Base-by-base conservation (phyloP, 2,888 invertebrate species). In the Caenorhabditis angaria region DNA sequence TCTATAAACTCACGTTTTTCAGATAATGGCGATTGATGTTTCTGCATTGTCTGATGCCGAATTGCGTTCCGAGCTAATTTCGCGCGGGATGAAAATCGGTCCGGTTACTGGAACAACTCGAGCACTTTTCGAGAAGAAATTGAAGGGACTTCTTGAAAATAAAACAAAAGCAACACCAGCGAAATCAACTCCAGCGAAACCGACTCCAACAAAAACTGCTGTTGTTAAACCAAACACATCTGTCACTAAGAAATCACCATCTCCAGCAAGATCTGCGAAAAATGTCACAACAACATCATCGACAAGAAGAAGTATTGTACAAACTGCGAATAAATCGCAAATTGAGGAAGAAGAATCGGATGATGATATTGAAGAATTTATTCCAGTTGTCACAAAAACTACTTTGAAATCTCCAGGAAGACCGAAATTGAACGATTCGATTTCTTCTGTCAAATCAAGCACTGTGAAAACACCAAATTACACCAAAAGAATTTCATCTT, bases 51-150 rank as follows among this genome's bases (percentile, higher is more conserved):
- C 80, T 14, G 82, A 83, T 57, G 78, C 74, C 0, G 81, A 83
- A 50, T 65, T 83, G 59, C 69, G 80, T 14, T 72, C 70, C 32
- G 82, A 82, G 57, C 65, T 83, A 22, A 67, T 57, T 29, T 27
- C 68, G 10, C 72, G 65, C 29, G 80, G 79, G 0, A 74, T 69
- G 35, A 77, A 77, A 29, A 61, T 75, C 10, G 81, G 81, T 5
- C 82, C 83, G 24, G 74, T 83, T 0, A 82, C 78, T 10, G 83
- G 80, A 14, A 83, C 82, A 0, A 83, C 82, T 24, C 72, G 83
- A 25, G 72, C 75, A n/a, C 47, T 83, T 18, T 79, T 77, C 61
- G 82, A 82, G 64, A 83, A 82, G 61, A 83, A 83, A 59, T 69
- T 83, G 12, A 66, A 63, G n/a, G 71, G 74, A n/a, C 28, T 76